Conservation (phyloP, 2,797 vertebrate genomes). For the Bucorvus abyssinicus region DNA sequence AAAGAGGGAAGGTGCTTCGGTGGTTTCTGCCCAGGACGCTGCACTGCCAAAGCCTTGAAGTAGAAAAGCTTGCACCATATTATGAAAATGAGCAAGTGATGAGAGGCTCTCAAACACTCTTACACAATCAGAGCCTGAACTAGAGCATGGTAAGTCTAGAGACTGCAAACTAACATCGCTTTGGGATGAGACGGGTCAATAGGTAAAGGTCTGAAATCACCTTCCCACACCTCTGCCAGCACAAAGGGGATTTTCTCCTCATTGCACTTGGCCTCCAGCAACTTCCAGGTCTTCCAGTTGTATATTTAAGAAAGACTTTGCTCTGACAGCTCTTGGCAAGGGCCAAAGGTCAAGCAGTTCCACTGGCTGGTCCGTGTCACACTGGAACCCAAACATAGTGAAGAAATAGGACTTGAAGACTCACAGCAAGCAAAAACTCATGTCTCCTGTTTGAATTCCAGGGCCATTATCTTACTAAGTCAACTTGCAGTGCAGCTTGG, state of each 20-base stretch:
- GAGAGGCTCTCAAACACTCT: neutral
- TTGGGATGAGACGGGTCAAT: neutral
- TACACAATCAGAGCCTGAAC: neutral
- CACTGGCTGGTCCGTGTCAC: rapidly evolving
- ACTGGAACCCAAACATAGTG: neutral
- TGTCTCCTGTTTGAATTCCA: neutral
- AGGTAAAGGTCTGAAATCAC: neutral
- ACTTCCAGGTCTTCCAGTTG: neutral
- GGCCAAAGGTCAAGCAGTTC: neutral
- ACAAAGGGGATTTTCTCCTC: neutral
- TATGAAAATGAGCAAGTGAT: neutral
- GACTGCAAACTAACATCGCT: rapidly evolving
- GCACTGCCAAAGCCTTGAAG: neutral
- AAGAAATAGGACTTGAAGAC: neutral
- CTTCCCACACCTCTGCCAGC: rapidly evolving
- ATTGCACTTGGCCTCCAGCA: neutral
- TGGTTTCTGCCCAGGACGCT: neutral
- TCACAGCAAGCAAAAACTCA: neutral
- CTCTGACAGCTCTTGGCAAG: neutral
- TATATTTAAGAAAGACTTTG: neutral
- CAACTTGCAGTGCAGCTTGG: neutral
- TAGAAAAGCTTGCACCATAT: neutral
- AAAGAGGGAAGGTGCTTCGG: neutral
- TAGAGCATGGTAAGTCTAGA: neutral
- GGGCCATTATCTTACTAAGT: neutral